phyloP scores from a whole-genome alignment of 2,113 vertebrate species.

The Brevimyrus niger region DNA sequence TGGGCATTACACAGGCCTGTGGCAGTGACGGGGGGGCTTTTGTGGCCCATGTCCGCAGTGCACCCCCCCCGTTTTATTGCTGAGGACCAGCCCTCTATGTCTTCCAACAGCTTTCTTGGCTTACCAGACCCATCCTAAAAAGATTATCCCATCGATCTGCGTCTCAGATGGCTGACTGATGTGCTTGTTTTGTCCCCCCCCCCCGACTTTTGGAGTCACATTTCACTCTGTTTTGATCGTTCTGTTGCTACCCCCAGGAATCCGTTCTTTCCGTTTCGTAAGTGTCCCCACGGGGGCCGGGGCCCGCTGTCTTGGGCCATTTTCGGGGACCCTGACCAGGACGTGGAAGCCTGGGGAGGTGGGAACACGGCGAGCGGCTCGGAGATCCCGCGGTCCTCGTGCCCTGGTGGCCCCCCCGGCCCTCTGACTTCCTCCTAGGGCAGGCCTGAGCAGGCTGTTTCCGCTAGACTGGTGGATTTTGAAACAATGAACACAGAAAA shows the following conservation, averaged over 20 bases:
- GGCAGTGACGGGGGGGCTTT: neutral
- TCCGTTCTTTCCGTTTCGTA: neutral
- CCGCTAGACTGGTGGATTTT: neutral
- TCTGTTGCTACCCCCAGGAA: neutral
- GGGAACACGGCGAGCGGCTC: neutral
- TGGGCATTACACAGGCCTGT: neutral
- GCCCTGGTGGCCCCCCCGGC: fast-evolving
- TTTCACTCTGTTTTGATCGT: neutral
- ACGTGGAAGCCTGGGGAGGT: neutral
- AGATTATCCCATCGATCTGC: neutral
- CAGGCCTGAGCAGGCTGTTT: neutral
- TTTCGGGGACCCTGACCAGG: neutral
- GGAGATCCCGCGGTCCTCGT: neutral
- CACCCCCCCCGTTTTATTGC: neutral
- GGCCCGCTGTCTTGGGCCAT: too few species aligned
- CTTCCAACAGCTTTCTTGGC: neutral
- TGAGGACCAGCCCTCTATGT: neutral
- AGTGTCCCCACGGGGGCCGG: neutral
- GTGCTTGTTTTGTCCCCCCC: neutral
- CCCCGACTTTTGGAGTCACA: neutral
- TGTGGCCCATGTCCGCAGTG: neutral
- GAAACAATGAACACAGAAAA: neutral
- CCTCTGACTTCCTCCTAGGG: neutral
- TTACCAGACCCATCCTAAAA: neutral
- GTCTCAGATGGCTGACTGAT: too few species aligned